Evolutionary conservation across 2,113 vertebrate genomes (phyloP).

Genomic region (Pimephales promelas): DNA sequence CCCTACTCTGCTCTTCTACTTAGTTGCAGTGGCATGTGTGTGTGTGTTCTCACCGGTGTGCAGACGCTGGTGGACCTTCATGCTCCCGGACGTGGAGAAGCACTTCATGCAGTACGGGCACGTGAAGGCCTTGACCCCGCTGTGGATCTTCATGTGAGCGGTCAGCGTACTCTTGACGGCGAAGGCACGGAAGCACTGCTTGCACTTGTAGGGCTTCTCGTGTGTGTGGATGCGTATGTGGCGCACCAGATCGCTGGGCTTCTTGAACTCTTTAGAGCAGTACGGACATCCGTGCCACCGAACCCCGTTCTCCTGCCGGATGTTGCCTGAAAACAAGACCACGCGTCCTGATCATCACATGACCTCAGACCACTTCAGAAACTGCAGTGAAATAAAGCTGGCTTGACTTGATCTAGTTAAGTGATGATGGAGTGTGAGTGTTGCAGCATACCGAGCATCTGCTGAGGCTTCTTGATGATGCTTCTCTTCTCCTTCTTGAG

Average conservation of each 20-base stretch:
- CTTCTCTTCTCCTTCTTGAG: constrained; percentile 87
- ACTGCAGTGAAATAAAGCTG: too few species aligned
- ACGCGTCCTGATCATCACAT: too few species aligned
- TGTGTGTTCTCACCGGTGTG: constrained; percentile 86
- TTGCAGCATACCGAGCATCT: constrained; percentile 85
- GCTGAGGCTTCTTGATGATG: constrained; percentile 90
- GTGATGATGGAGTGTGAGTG: too few species aligned
- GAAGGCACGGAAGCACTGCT: constrained; percentile 96
- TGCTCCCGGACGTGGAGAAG: constrained; percentile 98
- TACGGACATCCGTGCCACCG: constrained; percentile 97
- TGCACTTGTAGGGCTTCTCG: constrained; percentile 98
- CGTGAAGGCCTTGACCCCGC: constrained; percentile 96
- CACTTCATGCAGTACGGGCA: constrained; percentile 95
- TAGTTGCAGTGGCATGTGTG: too few species aligned
- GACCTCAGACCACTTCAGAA: too few species aligned
- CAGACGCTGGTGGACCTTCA: constrained; percentile 97
- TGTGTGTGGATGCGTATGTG: constrained; percentile 99
- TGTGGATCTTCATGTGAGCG: constrained; percentile 97
- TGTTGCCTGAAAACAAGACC: constrained; percentile 78
- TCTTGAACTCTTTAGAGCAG: constrained; percentile 97
- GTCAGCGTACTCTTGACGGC: constrained; percentile 98
- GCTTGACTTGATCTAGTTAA: too few species aligned
- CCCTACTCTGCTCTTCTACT: too few species aligned
- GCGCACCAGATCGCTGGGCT: constrained; percentile 95
- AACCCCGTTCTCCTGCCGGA: constrained; percentile 93